A percentile compares a stretch with the other conserved stretches of the same genome.
Evolutionary conservation across 2,888 invertebrate species (phyloP).

Genomic region (Tetragonula carbonaria): DNA sequence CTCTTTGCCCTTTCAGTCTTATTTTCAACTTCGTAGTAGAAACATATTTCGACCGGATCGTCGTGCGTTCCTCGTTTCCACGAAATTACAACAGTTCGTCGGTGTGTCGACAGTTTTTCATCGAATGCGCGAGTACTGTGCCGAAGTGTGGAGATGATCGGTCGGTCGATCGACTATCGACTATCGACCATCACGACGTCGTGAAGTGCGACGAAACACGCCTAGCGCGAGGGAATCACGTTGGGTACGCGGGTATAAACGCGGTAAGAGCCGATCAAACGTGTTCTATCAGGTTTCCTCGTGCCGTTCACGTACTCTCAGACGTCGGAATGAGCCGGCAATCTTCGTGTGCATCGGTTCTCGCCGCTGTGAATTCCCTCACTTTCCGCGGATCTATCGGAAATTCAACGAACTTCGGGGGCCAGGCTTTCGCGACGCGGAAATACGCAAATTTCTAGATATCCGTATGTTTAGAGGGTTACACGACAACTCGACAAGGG

Average conservation of each 20-base stretch:
- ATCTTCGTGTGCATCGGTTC: constrained; percentile 24
- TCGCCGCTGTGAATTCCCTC: constrained; percentile 29
- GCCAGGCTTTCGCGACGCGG: background rate
- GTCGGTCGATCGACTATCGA: background rate
- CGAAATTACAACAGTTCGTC: too few species aligned
- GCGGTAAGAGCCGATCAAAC: background rate
- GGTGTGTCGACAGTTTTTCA: too few species aligned
- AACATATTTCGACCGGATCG: too few species aligned
- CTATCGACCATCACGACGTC: too few species aligned
- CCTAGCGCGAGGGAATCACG: background rate
- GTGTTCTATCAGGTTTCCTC: constrained; percentile 11
- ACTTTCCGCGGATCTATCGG: constrained; percentile 31
- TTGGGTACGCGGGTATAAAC: background rate
- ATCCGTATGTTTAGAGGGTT: constrained; percentile 21
- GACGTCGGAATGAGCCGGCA: constrained; percentile 49
- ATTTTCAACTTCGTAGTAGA: too few species aligned
- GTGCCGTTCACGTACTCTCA: constrained; percentile 1
- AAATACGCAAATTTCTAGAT: constrained; percentile 34
- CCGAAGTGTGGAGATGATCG: too few species aligned
- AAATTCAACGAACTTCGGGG: constrained; percentile 3
- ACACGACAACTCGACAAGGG: background rate
- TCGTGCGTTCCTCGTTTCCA: too few species aligned
- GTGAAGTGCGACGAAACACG: background rate
- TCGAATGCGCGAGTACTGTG: too few species aligned
- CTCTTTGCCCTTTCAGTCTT: too few species aligned